phyloP scores from a whole-genome alignment of 2,113 vertebrate genomes.

The Apteryx mantelli region DNA sequence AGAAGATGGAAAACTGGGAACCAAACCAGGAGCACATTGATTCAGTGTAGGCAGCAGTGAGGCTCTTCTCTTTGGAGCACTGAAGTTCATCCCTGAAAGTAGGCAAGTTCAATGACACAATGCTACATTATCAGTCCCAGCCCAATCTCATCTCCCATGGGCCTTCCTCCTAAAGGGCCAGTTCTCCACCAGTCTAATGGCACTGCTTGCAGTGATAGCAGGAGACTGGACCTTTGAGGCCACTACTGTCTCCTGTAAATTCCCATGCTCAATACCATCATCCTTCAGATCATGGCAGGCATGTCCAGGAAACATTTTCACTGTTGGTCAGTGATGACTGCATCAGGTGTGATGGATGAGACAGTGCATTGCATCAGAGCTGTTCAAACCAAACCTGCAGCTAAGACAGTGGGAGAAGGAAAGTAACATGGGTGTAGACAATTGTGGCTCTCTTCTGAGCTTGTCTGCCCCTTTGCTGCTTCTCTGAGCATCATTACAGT shows the following conservation, averaged over 20 bases:
- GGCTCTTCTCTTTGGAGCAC: background rate
- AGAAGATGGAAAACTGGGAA: background rate
- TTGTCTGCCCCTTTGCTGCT: background rate
- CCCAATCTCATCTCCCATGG: background rate
- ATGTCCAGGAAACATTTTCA: background rate
- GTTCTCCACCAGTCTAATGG: background rate
- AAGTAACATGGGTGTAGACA: background rate
- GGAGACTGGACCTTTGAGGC: background rate
- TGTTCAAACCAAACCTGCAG: no score
- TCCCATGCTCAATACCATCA: background rate
- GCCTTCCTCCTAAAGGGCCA: background rate
- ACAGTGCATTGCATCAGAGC: background rate
- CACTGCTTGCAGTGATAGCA: background rate
- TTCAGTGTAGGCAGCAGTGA: background rate
- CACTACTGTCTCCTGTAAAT: background rate
- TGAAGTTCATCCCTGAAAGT: background rate
- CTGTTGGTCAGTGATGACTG: background rate
- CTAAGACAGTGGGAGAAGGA: background rate
- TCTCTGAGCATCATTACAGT: background rate
- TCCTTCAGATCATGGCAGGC: background rate
- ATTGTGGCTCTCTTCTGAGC: background rate
- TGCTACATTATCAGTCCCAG: background rate
- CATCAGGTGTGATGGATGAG: background rate
- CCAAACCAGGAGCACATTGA: background rate
- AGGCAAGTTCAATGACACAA: background rate